Evolutionary conservation across 1,140 invertebrate species (phyloP).

Genomic region (Drosophila erecta): DNA sequence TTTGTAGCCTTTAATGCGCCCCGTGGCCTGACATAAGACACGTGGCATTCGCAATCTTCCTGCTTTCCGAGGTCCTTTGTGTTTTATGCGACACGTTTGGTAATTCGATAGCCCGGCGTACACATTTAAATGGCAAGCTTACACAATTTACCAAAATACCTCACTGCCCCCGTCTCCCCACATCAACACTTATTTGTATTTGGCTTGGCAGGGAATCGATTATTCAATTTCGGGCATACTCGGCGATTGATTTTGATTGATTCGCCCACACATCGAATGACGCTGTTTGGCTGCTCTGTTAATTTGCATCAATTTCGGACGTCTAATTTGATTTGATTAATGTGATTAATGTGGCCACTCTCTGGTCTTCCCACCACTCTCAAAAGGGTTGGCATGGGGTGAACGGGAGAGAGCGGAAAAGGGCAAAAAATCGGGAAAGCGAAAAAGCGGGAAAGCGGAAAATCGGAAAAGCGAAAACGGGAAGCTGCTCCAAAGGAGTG

Average conservation of each 20-base stretch:
- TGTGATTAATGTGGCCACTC: slow-evolving; percentile 65
- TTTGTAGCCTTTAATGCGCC: slow-evolving; percentile 73
- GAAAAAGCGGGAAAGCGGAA: background rate
- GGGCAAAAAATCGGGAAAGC: background rate
- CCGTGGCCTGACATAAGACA: slow-evolving; percentile 70
- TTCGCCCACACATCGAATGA: slow-evolving; percentile 64
- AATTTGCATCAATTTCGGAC: slow-evolving; percentile 68
- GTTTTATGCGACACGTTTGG: slow-evolving; percentile 54
- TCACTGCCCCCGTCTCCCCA: background rate
- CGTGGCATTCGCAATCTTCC: background rate
- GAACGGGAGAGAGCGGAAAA: background rate
- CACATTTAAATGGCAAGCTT: slow-evolving; percentile 60
- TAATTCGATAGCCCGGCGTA: slow-evolving; percentile 64
- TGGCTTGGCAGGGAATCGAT: slow-evolving; percentile 61
- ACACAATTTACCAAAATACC: slow-evolving; percentile 49
- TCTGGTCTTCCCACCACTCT: background rate
- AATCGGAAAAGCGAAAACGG: background rate
- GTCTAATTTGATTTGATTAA: slow-evolving; percentile 72
- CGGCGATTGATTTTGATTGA: slow-evolving; percentile 76
- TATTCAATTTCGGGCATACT: slow-evolving; percentile 76
- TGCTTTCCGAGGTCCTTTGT: slow-evolving; percentile 23
- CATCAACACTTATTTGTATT: slow-evolving; percentile 53
- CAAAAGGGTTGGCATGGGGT: slow-evolving; percentile 13
- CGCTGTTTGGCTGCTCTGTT: slow-evolving; percentile 53
- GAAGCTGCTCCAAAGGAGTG: slow-evolving; percentile 35